phyloP scores from a whole-genome alignment of 2,888 invertebrate genomes.

The Slavum lentiscoides region DNA sequence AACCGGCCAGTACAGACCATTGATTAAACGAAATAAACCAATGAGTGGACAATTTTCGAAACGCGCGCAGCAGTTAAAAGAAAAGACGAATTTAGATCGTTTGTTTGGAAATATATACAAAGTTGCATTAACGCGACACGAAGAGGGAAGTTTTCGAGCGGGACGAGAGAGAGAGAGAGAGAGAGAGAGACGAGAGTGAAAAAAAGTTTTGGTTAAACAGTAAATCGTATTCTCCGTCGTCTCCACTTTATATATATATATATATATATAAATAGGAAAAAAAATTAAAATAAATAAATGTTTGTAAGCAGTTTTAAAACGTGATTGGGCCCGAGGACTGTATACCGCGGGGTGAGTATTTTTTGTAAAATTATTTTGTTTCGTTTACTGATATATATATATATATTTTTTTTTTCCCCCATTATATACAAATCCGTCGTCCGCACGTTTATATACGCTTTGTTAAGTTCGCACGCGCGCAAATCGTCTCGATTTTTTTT shows the following conservation, averaged over 20 bases:
- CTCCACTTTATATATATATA: not conserved
- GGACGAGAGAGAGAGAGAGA: not conserved
- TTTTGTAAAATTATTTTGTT: conserved; percentile 19
- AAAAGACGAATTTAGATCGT: not conserved
- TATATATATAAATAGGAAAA: not conserved
- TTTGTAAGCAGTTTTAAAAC: conserved; percentile 5
- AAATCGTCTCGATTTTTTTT: no score
- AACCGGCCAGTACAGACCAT: no score
- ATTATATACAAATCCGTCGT: no score
- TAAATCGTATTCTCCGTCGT: not conserved
- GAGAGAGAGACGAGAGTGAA: not conserved
- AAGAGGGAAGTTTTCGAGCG: not conserved
- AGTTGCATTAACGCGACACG: not conserved
- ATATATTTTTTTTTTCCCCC: no score
- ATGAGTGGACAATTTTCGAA: no score
- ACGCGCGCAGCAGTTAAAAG: no score
- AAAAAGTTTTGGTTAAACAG: conserved; percentile 20
- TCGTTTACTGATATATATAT: not conserved
- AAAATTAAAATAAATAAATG: not conserved
- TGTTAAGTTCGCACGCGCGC: no score
- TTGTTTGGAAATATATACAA: not conserved
- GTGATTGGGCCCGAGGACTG: conserved; percentile 4
- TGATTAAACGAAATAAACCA: no score
- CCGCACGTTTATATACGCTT: not conserved
- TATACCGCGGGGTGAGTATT: not conserved